Evolutionary conservation across 1,140 invertebrate genomes (phyloP).

Genomic region (Phthorimaea operculella): DNA sequence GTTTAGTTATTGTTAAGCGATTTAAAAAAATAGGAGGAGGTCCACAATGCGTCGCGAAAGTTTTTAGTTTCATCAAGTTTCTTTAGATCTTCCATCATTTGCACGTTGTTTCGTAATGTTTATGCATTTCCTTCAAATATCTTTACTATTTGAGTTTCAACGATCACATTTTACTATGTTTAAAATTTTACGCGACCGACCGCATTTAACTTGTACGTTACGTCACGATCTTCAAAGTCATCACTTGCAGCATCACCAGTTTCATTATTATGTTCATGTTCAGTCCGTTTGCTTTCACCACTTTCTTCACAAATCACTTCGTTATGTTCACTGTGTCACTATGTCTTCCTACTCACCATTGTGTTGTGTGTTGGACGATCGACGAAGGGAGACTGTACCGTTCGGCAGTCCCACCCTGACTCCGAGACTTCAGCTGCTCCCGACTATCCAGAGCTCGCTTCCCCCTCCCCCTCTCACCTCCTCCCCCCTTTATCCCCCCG

Average conservation of each 20-base stretch:
- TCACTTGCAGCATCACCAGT: neutral
- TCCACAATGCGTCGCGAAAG: no score
- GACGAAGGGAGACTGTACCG: conserved; percentile 61
- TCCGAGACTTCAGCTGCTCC: conserved; percentile 42
- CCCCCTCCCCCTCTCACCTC: conserved; percentile 23
- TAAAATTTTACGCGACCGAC: neutral
- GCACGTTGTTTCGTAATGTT: no score
- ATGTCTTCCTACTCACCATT: conserved; percentile 54
- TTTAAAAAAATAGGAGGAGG: no score
- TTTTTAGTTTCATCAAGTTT: no score
- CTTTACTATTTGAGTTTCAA: neutral
- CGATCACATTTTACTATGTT: neutral
- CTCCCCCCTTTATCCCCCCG: conserved; percentile 12
- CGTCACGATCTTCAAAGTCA: neutral
- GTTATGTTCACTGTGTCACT: conserved; percentile 17
- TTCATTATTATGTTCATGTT: conserved; percentile 20
- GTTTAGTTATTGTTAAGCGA: no score
- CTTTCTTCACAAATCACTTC: conserved; percentile 24
- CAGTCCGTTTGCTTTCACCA: conserved; percentile 1
- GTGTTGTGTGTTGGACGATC: conserved; percentile 51
- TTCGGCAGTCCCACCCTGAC: conserved; percentile 63
- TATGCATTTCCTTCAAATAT: no score
- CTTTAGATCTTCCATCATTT: no score
- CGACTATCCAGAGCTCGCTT: conserved; percentile 31
- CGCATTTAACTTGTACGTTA: neutral